Evolutionary conservation across 2,888 invertebrate species (phyloP).

Genomic region (Branchellion lobata): DNA sequence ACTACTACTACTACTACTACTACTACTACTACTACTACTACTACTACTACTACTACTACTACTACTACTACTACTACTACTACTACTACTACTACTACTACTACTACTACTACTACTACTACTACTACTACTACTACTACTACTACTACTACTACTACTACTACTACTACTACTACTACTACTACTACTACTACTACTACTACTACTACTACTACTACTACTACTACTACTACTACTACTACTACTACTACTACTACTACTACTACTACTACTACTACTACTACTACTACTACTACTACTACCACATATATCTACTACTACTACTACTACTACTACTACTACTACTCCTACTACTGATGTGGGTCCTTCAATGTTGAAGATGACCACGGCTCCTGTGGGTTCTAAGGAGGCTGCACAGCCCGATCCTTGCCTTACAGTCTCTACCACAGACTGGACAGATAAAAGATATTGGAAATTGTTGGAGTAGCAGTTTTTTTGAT

Average conservation of each 20-base stretch:
- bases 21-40: constrained; percentile 33
- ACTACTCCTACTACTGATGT: no score
- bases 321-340: constrained; percentile 33
- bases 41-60: constrained; percentile 33
- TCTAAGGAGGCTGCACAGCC: no score
- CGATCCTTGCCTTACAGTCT: no score
- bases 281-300: constrained; percentile 33
- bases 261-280: constrained; percentile 33
- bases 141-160: constrained; percentile 33
- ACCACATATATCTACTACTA: constrained; percentile 33
- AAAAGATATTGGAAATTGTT: no score
- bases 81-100: constrained; percentile 33
- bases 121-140: constrained; percentile 33
- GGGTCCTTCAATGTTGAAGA: no score
- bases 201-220: constrained; percentile 33
- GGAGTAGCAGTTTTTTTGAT: no score
- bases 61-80: constrained; percentile 33
- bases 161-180: constrained; percentile 33
- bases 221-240: constrained; percentile 33
- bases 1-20: constrained; percentile 33
- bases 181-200: constrained; percentile 33
- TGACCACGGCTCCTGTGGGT: no score
- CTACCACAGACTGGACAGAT: no score
- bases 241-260: constrained; percentile 33
- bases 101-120: constrained; percentile 33